Base-by-base conservation (phyloP, 1,140 invertebrate genomes). In the Drosophila orena region DNA sequence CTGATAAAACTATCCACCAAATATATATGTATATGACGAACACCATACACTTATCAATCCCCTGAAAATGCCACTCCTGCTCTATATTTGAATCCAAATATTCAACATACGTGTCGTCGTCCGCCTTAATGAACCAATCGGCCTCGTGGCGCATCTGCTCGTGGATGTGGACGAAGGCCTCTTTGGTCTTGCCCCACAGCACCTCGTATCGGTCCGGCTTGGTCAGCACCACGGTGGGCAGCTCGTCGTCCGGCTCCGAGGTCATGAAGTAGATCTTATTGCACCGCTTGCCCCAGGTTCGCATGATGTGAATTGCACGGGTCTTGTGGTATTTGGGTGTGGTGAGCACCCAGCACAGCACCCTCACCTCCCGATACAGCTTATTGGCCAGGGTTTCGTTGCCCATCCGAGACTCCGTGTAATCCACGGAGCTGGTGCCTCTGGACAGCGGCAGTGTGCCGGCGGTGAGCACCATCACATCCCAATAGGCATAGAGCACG, bases 261-360 rank as follows among this genome's bases (percentile, higher is more conserved):
- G 97, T 98, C 96, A 98, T 98, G 74, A 98, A 98, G 1, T 98
- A 91, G 2, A 98, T 91, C 70, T 95, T 95, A 88, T 98, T 98
- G 91, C 98, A 99, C 11, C 98, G 93, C 90, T 96, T 96, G 0
- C 97, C 98, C 98, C 98, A 99, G 0, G 98, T 99, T 0, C 96
- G 96, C 91, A 97, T 97, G 0, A 99, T 97, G 80, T 98, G 97
- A 46, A 94, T 94, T 0, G 98, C 98, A 91, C 97, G 97, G 44
- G 94, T 96, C 76, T 97, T 94, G 89, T 99, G 97, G 91, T 98
- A 98, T 44, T 94, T 94, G 3, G 98, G 98, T 44, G 95, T 95
- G 0, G 98, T 99, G 95, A 99, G 97, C 6, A 99, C 94, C 97
- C 98, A 99, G 92, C 98, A 99, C 1, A 99, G 93, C 1, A 99